Evolutionary conservation across 2,113 vertebrate genomes (phyloP).

Genomic region (Excalfactoria chinensis): DNA sequence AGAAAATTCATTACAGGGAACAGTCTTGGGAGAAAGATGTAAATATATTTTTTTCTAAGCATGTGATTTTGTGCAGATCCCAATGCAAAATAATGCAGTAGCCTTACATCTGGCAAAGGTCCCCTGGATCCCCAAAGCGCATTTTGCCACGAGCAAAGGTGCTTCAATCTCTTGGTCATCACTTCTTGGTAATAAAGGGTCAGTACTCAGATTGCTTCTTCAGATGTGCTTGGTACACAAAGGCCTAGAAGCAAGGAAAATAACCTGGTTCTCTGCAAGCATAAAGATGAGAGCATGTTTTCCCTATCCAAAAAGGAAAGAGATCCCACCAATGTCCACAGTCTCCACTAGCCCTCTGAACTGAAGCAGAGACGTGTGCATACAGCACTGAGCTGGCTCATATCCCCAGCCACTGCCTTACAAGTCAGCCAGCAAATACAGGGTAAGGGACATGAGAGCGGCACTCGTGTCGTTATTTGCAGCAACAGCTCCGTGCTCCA

Average conservation of each 20-base stretch:
- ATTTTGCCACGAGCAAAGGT: not conserved
- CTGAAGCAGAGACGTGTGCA: not conserved
- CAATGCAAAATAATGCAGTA: not conserved
- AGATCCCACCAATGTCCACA: fast-evolving
- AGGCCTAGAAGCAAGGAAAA: not conserved
- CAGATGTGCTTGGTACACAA: not conserved
- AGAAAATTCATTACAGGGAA: not conserved
- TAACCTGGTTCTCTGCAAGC: not conserved
- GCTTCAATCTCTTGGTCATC: not conserved
- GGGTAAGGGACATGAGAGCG: not conserved
- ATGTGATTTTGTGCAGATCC: not conserved
- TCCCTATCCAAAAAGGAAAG: not conserved
- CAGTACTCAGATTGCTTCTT: not conserved
- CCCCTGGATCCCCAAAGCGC: not conserved
- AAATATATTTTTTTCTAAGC: not conserved
- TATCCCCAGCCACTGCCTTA: not conserved
- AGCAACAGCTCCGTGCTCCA: not conserved
- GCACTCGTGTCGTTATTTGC: not conserved
- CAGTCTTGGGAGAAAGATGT: not conserved
- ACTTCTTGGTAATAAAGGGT: not conserved
- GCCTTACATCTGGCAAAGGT: not conserved
- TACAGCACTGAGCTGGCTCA: not conserved
- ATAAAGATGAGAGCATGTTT: fast-evolving
- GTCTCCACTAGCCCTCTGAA: not conserved
- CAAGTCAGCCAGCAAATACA: not conserved